phyloP scores from a whole-genome alignment of 2,888 invertebrate species.

The Pyrrhosoma nymphula region DNA sequence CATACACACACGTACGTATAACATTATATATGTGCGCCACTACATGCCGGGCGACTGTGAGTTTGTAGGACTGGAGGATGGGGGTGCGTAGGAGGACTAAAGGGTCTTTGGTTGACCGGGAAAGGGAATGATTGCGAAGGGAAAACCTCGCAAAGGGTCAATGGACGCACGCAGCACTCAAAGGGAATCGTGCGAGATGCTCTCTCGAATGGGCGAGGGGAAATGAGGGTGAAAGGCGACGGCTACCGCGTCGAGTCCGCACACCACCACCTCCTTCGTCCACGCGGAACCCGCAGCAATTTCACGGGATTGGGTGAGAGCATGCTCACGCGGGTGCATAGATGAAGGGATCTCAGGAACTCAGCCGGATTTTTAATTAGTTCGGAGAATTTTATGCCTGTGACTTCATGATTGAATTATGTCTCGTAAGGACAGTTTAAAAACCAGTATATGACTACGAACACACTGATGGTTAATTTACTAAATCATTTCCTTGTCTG shows the following conservation, averaged over 20 bases:
- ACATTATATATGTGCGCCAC: background rate
- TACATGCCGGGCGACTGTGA: background rate
- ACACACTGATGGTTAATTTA: no score
- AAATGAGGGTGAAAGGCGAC: background rate
- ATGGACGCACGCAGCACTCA: background rate
- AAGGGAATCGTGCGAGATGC: background rate
- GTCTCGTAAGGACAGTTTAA: background rate
- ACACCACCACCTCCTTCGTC: background rate
- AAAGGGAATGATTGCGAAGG: background rate
- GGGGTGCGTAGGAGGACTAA: background rate
- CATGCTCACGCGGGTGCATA: no score
- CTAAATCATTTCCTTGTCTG: no score
- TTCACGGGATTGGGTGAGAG: background rate
- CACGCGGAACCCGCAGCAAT: background rate
- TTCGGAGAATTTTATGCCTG: background rate
- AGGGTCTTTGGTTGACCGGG: background rate
- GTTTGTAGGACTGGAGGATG: background rate
- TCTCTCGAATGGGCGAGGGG: background rate
- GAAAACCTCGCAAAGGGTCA: background rate
- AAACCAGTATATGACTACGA: background rate
- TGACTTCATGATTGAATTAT: background rate
- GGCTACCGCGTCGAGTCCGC: background rate
- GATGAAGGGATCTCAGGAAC: background rate
- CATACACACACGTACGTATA: no score
- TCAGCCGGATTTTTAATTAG: background rate